Evolutionary conservation across 2,113 vertebrate genomes (phyloP).

Genomic region (Coryphaenoides rupestris): DNA sequence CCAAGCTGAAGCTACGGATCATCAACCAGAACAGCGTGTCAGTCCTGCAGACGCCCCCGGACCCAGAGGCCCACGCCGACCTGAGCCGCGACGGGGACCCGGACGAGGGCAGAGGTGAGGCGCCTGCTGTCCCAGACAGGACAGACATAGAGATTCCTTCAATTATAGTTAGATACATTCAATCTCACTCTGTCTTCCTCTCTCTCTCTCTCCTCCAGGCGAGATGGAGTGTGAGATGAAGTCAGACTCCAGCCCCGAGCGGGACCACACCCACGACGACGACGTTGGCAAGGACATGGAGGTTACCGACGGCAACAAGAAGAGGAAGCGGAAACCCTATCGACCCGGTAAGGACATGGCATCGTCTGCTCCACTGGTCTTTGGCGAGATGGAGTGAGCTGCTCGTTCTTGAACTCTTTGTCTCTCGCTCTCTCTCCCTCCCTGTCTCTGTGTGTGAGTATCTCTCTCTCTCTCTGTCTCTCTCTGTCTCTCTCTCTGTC

Average conservation of each 20-base stretch:
- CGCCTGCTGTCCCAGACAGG: not conserved
- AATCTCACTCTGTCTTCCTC: not conserved
- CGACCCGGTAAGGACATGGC: conserved; percentile 77
- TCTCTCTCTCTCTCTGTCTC: not conserved
- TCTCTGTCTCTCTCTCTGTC: not conserved
- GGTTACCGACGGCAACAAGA: conserved; percentile 81
- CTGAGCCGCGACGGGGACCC: conserved; percentile 82
- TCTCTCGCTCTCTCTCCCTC: no score
- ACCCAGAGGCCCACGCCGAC: conserved; percentile 74
- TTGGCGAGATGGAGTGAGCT: not conserved
- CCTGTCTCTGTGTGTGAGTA: no score
- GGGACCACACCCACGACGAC: conserved; percentile 81
- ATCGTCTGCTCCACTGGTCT: not conserved
- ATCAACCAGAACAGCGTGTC: conserved; percentile 98
- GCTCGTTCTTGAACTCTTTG: not conserved
- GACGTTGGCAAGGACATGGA: conserved; percentile 73
- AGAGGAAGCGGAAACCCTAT: conserved; percentile 92
- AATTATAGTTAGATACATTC: no score
- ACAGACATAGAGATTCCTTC: no score
- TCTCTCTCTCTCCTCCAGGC: conserved; percentile 39
- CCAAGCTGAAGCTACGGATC: conserved; percentile 96
- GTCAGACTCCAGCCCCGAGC: conserved; percentile 94
- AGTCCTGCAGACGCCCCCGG: conserved; percentile 89
- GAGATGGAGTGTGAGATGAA: conserved; percentile 91
- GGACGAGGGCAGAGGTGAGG: conserved; percentile 84